Evolutionary conservation across 2,113 vertebrate genomes (phyloP).

Genomic region (Sclerurus mexicanus): DNA sequence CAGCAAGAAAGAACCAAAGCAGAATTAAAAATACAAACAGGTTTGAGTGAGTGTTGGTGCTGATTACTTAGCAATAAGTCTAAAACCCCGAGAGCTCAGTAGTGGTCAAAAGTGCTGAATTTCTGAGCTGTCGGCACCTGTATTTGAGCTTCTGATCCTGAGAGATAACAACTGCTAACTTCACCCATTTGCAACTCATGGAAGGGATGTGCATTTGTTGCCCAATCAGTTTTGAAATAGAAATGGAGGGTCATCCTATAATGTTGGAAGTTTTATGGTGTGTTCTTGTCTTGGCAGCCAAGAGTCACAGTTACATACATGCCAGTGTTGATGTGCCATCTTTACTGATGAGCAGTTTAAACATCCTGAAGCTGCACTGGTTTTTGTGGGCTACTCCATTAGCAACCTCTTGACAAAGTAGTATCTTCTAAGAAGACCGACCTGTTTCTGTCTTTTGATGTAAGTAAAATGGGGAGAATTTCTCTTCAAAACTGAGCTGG

Average conservation of each 20-base stretch:
- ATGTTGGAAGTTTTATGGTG: not conserved
- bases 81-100: not conserved
- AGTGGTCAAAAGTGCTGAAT: not conserved
- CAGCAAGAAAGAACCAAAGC: not conserved
- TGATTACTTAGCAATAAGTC: not conserved
- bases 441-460: not conserved
- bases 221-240: not conserved
- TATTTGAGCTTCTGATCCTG: not conserved
- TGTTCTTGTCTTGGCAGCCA: not conserved
- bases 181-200: fast-evolving
- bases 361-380: not conserved
- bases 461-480: not conserved
- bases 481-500: not conserved
- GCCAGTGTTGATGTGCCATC: not conserved
- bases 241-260: fast-evolving
- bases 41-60: not conserved
- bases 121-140: not conserved
- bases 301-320: not conserved
- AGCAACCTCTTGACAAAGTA: not conserved
- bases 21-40: not conserved
- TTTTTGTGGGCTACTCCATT: not conserved
- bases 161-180: not conserved
- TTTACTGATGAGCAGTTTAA: not conserved
- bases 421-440: not conserved
- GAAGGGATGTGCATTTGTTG: not conserved